Conservation (phyloP, 1,140 invertebrate genomes). For the Drosophila ironensis region DNA sequence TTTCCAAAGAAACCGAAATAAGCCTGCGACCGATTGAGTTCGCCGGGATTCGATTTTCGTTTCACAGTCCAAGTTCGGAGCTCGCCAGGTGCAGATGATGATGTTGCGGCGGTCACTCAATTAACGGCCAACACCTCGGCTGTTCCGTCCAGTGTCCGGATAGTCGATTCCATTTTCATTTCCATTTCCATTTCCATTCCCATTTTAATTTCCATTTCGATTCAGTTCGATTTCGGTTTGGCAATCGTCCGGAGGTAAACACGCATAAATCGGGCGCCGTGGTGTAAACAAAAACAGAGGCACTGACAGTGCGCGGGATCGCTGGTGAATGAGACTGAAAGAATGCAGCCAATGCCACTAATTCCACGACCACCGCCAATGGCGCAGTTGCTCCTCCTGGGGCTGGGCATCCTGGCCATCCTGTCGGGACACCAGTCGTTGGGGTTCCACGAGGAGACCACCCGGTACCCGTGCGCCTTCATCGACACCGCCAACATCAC, state of each 20-base stretch:
- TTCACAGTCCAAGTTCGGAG: conserved; percentile 43
- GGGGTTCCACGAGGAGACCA: conserved; percentile 53
- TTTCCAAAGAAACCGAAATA: no score
- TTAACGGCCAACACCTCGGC: not conserved
- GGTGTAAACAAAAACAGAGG: conserved; percentile 44
- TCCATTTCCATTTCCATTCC: conserved; percentile 3
- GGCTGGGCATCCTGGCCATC: conserved; percentile 8
- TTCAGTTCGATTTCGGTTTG: conserved; percentile 21
- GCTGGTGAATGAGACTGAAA: not conserved
- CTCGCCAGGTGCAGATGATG: conserved; percentile 57
- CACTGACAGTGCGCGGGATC: not conserved
- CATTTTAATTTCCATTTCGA: conserved; percentile 8
- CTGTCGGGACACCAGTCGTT: not conserved
- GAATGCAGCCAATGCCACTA: no score
- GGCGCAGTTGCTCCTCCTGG: conserved; percentile 28
- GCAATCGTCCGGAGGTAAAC: conserved; percentile 44
- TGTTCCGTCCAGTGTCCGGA: no score
- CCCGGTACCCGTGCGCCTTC: conserved; percentile 72
- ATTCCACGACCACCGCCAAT: conserved; percentile 22
- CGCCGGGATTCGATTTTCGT: conserved; percentile 5
- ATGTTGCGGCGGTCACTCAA: not conserved
- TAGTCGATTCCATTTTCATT: not conserved
- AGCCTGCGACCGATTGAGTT: conserved; percentile 28
- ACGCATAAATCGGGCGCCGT: conserved; percentile 38
- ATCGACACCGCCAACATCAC: conserved; percentile 73